These are phyloP conservation scores for Nasonia longicornis DNA, from an alignment of 1,140 invertebrate genomes.

Conservation along the genomic window DNA sequence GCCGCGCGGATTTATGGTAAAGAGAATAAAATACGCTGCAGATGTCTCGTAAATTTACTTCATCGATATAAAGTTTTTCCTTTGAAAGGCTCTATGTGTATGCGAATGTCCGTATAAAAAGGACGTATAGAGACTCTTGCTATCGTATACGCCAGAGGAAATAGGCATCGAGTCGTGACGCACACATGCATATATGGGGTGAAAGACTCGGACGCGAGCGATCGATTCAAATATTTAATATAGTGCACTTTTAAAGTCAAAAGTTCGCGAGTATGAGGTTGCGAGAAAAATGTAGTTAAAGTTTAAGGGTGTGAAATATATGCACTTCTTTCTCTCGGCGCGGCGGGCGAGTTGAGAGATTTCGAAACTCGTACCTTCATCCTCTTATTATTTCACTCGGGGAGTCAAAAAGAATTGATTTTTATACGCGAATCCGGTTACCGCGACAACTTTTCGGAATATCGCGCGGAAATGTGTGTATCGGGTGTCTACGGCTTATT, in stretches of 20 bases:
- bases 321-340: background rate
- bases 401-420: background rate
- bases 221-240: slow-evolving; percentile 4
- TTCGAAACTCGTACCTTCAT: background rate
- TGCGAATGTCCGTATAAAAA: background rate
- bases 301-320: background rate
- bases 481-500: too few species aligned
- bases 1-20: background rate
- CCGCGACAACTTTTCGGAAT: background rate
- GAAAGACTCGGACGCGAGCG: background rate
- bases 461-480: background rate
- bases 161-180: background rate
- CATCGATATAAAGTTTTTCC: background rate
- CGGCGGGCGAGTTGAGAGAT: background rate
- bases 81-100: background rate
- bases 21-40: background rate
- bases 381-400: background rate
- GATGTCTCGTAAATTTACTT: background rate
- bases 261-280: background rate
- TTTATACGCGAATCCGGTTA: background rate
- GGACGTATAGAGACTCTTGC: background rate
- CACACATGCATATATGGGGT: background rate
- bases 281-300: background rate
- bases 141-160: background rate
- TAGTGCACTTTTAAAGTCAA: background rate